Conservation (phyloP, 2,797 vertebrate species). For the Channallabes apus region DNA sequence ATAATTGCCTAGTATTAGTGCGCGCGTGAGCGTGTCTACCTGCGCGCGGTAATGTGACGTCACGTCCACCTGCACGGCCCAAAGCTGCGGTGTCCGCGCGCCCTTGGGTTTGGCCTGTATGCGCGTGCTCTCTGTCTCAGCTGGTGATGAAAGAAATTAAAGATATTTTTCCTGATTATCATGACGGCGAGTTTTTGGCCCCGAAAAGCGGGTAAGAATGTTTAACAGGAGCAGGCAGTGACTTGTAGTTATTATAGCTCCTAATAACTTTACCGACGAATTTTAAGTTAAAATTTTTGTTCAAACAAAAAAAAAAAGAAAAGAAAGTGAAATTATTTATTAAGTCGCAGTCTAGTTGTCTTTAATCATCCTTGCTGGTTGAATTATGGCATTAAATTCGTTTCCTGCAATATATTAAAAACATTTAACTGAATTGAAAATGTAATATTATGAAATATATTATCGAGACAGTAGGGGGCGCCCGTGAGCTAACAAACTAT, state of each 20-base stretch:
- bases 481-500: no score
- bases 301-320: no score
- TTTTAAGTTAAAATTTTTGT: not conserved
- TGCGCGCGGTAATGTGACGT: no score
- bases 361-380: not conserved
- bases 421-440: no score
- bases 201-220: slow-evolving; percentile 77
- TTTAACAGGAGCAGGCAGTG: not conserved
- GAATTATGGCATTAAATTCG: not conserved
- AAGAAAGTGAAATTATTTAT: not conserved
- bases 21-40: no score
- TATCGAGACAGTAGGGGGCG: no score
- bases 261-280: not conserved
- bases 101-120: not conserved
- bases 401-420: not conserved
- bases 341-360: not conserved
- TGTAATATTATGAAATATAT: not conserved
- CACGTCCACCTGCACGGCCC: no score
- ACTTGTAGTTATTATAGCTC: no score
- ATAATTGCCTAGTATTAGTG: no score
- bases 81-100: not conserved
- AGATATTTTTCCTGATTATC: slow-evolving; percentile 59
- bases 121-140: not conserved
- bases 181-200: slow-evolving; percentile 74
- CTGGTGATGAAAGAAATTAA: slow-evolving; percentile 39